Conservation (phyloP, 1,140 invertebrate species). For the Conus ventricosus region DNA sequence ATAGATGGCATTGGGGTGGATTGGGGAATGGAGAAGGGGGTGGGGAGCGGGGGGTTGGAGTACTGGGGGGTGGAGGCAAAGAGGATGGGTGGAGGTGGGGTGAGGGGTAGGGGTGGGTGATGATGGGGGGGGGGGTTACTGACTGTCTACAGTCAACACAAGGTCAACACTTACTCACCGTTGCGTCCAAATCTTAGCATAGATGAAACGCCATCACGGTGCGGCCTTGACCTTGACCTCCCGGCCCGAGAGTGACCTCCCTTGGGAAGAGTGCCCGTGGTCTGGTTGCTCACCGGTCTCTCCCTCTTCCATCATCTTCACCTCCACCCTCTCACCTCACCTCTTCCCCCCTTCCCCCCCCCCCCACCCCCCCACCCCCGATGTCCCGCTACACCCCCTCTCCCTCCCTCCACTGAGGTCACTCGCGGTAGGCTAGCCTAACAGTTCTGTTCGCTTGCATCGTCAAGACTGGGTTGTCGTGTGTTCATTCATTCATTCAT, state of each 20-base stretch:
- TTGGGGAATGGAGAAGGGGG: not conserved
- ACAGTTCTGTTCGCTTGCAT: too few species aligned
- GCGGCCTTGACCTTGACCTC: too few species aligned
- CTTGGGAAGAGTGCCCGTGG: too few species aligned
- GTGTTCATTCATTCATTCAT: too few species aligned
- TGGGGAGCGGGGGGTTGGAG: not conserved
- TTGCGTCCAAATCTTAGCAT: not conserved
- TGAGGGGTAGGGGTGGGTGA: not conserved
- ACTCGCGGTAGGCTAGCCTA: too few species aligned
- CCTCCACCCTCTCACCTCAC: not conserved
- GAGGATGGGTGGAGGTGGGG: not conserved
- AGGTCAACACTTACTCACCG: not conserved
- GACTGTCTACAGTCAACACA: not conserved
- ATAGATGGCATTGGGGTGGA: too few species aligned
- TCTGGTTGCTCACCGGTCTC: not conserved
- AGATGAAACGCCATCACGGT: not conserved
- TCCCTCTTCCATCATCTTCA: not conserved
- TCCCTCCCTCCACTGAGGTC: not conserved
- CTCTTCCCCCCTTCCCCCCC: too few species aligned
- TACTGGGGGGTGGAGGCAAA: not conserved
- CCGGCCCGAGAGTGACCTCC: too few species aligned
- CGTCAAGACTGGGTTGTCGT: too few species aligned
- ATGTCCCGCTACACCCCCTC: not conserved
- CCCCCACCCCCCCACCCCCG: not conserved
- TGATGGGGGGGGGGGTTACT: not conserved